These are phyloP conservation scores for Prionailurus bengalensis DNA, from an alignment of 2,113 vertebrate genomes.

Conservation along the genomic window DNA sequence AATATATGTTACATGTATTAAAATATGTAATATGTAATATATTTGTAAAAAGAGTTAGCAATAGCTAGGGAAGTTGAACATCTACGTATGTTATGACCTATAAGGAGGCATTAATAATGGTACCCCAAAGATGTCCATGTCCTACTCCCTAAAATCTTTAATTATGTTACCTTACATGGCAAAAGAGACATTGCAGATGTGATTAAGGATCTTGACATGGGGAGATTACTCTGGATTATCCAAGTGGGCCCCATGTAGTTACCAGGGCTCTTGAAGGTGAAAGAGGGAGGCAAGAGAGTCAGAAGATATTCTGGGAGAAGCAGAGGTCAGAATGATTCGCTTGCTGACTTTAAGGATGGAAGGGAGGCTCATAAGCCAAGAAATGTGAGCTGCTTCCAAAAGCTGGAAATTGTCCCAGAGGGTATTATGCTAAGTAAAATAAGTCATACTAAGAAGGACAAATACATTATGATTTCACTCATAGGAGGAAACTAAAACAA, in stretches of 20 bases:
- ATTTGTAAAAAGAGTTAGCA: slow-evolving; percentile 37
- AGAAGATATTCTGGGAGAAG: not conserved
- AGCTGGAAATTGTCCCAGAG: not conserved
- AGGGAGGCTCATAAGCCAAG: not conserved
- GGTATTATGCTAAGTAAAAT: not conserved
- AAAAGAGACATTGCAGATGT: not conserved
- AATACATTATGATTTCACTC: not conserved
- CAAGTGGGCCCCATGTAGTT: not conserved
- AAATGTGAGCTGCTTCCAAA: not conserved
- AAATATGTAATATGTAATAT: not conserved
- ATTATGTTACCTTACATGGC: not conserved
- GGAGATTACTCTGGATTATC: not conserved
- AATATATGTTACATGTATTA: no score
- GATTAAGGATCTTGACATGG: not conserved
- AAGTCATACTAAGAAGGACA: not conserved
- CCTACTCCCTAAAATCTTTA: not conserved
- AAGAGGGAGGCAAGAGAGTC: not conserved
- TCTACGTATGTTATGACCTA: not conserved
- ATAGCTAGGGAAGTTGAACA: not conserved
- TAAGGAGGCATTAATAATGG: not conserved
- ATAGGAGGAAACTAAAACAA: not conserved
- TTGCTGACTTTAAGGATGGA: not conserved
- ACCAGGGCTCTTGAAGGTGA: not conserved
- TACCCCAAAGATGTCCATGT: not conserved
- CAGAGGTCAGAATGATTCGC: not conserved